Conservation (phyloP, 2,888 invertebrate species). For the Pyrrhia umbra region DNA sequence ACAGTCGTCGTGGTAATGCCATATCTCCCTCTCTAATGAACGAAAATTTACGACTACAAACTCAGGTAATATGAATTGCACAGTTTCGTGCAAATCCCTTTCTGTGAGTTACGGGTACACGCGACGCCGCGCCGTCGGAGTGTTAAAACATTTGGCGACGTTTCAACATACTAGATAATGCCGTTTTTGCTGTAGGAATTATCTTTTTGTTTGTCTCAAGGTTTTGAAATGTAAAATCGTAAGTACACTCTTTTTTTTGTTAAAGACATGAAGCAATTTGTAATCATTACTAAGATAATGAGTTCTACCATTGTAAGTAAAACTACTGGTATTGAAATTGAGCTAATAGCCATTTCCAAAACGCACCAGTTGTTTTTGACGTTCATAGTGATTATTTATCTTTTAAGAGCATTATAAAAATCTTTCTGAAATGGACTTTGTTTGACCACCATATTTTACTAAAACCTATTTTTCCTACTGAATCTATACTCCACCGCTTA, state of each 20-base stretch:
- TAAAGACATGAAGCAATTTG: constrained; percentile 44
- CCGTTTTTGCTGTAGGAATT: constrained; percentile 24
- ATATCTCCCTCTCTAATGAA: constrained; percentile 49
- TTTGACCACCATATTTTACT: background rate
- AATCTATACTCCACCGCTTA: constrained; percentile 9
- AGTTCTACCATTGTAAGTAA: constrained; percentile 27
- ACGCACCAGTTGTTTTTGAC: background rate
- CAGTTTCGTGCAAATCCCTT: constrained; percentile 36
- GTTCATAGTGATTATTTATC: background rate
- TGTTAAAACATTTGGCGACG: constrained; percentile 9
- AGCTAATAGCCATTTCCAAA: background rate
- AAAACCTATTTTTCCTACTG: background rate
- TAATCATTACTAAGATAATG: constrained; percentile 36
- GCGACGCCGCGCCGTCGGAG: constrained; percentile 19
- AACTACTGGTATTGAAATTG: too few relatives aligned
- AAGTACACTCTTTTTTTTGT: constrained; percentile 40
- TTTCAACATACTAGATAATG: constrained; percentile 30
- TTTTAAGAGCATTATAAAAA: too few relatives aligned
- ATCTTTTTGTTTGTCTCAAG: constrained; percentile 48
- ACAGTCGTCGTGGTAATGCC: constrained; percentile 15
- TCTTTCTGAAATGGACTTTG: too few relatives aligned
- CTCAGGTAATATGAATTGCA: constrained; percentile 51
- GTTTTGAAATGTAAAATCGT: constrained; percentile 37
- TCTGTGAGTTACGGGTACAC: constrained; percentile 26
- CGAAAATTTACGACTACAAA: constrained; percentile 53